Conservation (phyloP, 1,140 invertebrate genomes). For the Camponotus vicinus region DNA sequence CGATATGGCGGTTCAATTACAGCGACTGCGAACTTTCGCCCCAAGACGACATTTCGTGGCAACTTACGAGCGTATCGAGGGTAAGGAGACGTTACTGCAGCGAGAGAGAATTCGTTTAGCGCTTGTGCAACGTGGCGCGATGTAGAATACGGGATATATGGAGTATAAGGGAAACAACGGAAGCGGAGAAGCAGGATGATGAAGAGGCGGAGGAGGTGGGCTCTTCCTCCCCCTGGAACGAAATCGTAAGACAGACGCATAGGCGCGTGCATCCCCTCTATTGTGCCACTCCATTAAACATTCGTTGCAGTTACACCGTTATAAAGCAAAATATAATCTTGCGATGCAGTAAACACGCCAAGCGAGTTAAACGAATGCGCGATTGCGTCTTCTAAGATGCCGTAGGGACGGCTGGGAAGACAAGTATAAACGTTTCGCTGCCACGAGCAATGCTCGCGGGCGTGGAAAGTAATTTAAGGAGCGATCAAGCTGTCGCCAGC, state of each 20-base stretch:
- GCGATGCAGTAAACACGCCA: slow-evolving; percentile 83
- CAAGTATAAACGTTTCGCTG: slow-evolving; percentile 50
- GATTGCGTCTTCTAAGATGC: slow-evolving; percentile 18
- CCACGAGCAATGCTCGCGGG: slow-evolving; percentile 50
- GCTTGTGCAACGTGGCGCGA: slow-evolving; percentile 18
- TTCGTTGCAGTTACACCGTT: slow-evolving; percentile 78
- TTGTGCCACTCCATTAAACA: slow-evolving; percentile 84
- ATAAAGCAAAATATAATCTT: slow-evolving; percentile 84
- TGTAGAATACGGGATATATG: slow-evolving; percentile 11
- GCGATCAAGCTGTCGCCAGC: slow-evolving; percentile 50
- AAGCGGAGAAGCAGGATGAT: background rate
- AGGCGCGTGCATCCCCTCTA: slow-evolving; percentile 62
- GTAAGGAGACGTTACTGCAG: slow-evolving; percentile 5
- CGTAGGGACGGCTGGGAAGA: slow-evolving; percentile 1
- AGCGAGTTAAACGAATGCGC: slow-evolving; percentile 75
- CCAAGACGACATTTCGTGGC: slow-evolving; percentile 39
- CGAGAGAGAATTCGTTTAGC: slow-evolving; percentile 41
- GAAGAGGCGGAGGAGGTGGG: background rate
- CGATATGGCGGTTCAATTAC: slow-evolving; percentile 55
- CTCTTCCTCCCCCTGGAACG: background rate
- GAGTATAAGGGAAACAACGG: background rate
- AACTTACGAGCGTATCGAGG: slow-evolving; percentile 53
- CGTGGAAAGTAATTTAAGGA: slow-evolving; percentile 66
- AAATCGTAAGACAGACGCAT: slow-evolving; percentile 51
- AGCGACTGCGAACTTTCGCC: slow-evolving; percentile 53